phyloP scores from a whole-genome alignment of 2,113 vertebrate species.

The Gambusia holbrooki region DNA sequence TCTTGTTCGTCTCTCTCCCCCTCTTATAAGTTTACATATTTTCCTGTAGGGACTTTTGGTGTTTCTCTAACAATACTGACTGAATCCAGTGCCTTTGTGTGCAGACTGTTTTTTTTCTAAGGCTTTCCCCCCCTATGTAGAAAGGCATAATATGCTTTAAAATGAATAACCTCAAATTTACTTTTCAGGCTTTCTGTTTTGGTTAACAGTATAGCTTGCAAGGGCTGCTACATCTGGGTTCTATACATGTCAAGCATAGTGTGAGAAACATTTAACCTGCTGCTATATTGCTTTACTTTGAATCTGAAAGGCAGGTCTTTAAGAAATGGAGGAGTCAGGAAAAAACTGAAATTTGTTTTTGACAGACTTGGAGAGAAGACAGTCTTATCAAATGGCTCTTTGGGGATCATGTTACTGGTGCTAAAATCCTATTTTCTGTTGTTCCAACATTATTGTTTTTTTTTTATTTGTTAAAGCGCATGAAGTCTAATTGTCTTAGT shows the following conservation, averaged over 20 bases:
- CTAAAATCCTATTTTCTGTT: too few relatives aligned
- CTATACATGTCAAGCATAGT: not conserved
- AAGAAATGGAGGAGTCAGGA: too few relatives aligned
- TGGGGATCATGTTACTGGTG: too few relatives aligned
- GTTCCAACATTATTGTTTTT: too few relatives aligned
- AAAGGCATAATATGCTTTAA: not conserved
- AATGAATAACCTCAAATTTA: not conserved
- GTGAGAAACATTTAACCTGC: not conserved
- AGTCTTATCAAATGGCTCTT: too few relatives aligned
- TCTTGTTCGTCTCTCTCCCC: constrained; percentile 46
- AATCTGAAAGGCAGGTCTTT: too few relatives aligned
- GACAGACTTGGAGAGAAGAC: too few relatives aligned
- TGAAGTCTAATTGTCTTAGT: too few relatives aligned
- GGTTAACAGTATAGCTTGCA: not conserved
- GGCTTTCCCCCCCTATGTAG: not conserved
- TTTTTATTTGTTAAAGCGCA: too few relatives aligned
- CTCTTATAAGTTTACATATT: constrained; percentile 53
- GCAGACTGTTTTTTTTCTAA: constrained; percentile 39
- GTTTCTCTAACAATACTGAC: constrained; percentile 37
- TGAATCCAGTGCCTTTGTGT: constrained; percentile 47
- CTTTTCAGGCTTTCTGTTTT: not conserved
- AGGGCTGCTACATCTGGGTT: not conserved
- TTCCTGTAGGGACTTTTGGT: constrained; percentile 43
- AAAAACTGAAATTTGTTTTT: too few relatives aligned
- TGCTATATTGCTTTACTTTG: not conserved